phyloP scores from a whole-genome alignment of 2,888 invertebrate genomes.

The Bibio marci region DNA sequence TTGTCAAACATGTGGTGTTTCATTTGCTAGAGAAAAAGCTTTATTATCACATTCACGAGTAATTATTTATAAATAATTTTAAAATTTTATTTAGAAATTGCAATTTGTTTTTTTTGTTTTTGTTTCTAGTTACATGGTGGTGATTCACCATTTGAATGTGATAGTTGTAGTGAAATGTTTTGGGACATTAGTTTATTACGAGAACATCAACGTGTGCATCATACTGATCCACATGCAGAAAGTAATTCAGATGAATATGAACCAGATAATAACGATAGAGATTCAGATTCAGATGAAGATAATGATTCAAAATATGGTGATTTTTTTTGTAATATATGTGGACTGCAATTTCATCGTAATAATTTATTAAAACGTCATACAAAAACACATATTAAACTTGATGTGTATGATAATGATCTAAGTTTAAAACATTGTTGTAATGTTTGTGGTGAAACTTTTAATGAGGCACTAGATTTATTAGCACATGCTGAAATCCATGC shows the following conservation, averaged over 20 bases:
- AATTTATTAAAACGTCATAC: constrained; percentile 57
- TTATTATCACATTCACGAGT: constrained; percentile 56
- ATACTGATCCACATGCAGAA: constrained; percentile 27
- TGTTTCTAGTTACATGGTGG: constrained; percentile 49
- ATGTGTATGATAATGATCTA: constrained; percentile 3
- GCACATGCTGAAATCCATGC: constrained; percentile 68
- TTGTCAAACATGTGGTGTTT: constrained; percentile 57
- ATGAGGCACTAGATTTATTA: constrained; percentile 55
- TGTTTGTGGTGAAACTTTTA: constrained; percentile 62
- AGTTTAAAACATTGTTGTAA: constrained; percentile 47
- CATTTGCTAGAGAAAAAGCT: constrained; percentile 68
- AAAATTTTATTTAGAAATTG: not conserved
- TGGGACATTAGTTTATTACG: constrained; percentile 44
- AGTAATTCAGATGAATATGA: constrained; percentile 30
- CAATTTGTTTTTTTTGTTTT: too few species aligned
- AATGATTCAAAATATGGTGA: constrained; percentile 41
- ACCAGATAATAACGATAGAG: constrained; percentile 28
- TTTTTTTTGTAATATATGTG: constrained; percentile 53
- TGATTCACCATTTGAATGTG: constrained; percentile 65
- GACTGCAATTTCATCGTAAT: constrained; percentile 59
- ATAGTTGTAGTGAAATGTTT: constrained; percentile 65
- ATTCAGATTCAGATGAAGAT: constrained; percentile 35
- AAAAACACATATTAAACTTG: constrained; percentile 27
- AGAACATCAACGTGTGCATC: constrained; percentile 42
- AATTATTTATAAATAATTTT: constrained; percentile 6